Evolutionary conservation across 2,797 vertebrate species (phyloP).

Genomic region (Poeciliopsis paucimaculata): DNA sequence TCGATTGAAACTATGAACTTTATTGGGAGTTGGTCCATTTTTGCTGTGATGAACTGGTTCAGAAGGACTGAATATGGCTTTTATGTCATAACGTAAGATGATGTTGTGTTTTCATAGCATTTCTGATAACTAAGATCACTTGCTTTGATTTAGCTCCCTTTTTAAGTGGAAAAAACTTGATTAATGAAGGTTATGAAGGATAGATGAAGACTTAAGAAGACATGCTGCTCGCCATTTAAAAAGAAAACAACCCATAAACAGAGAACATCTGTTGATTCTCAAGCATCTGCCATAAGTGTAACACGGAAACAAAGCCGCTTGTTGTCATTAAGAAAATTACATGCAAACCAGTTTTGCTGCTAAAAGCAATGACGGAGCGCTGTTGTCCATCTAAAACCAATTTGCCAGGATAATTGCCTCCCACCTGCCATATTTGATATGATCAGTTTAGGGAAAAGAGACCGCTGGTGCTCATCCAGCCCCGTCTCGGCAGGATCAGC

Average conservation of each 20-base stretch:
- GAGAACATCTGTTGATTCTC: conserved; percentile 41
- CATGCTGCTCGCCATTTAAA: conserved; percentile 26
- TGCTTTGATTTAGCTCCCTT: conserved; percentile 56
- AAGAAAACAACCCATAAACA: conserved; percentile 18
- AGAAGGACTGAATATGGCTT: conserved; percentile 76
- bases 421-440: conserved; percentile 38
- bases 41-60: conserved; percentile 70
- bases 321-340: conserved; percentile 40
- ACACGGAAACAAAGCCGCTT: conserved; percentile 30
- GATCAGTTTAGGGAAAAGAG: conserved; percentile 50
- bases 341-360: conserved; percentile 36
- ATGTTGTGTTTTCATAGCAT: conserved; percentile 89
- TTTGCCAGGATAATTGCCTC: conserved; percentile 46
- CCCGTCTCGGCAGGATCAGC: conserved; percentile 41
- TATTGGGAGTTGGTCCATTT: conserved; percentile 46
- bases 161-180: conserved; percentile 75
- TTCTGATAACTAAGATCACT: conserved; percentile 84
- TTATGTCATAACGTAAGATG: conserved; percentile 83
- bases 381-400: conserved; percentile 40
- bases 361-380: conserved; percentile 44
- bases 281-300: conserved; percentile 47
- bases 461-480: conserved; percentile 61
- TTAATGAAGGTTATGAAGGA: conserved; percentile 69
- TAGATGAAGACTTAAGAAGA: conserved; percentile 68
- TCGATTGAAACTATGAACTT: conserved; percentile 43